Evolutionary conservation across 2,113 vertebrate genomes (phyloP).

Genomic region (Megaceryle maxima): DNA sequence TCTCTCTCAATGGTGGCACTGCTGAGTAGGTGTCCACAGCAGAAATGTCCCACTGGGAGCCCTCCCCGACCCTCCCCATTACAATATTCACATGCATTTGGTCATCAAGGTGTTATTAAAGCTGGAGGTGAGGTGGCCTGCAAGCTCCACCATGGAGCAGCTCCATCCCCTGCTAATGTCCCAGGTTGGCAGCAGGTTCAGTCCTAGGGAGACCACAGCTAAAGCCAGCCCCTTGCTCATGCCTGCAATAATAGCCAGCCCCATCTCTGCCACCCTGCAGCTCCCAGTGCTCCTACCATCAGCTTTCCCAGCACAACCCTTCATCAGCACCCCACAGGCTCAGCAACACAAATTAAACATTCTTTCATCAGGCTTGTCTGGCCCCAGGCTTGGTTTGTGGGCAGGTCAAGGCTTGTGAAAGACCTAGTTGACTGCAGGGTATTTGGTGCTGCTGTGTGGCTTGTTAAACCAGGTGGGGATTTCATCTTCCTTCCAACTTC

Average conservation of each 20-base stretch:
- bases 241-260: fast-evolving
- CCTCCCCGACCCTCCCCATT: background rate
- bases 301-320: background rate
- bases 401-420: background rate
- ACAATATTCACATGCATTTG: fast-evolving
- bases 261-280: background rate
- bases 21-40: background rate
- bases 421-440: background rate
- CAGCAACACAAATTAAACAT: background rate
- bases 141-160: background rate
- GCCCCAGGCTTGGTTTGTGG: background rate
- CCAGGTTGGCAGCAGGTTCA: background rate
- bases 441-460: background rate
- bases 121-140: background rate
- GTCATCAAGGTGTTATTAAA: fast-evolving
- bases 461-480: background rate
- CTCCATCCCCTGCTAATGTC: background rate
- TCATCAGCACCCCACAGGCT: background rate
- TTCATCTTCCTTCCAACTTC: background rate
- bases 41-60: fast-evolving
- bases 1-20: no score
- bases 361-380: background rate
- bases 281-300: background rate
- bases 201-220: background rate
- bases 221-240: background rate